A percentile compares a stretch with the other conserved stretches of the same genome.
These are phyloP conservation scores for Globodera rostochiensis DNA, from an alignment of 1,140 invertebrate genomes.

Conservation along the genomic window DNA sequence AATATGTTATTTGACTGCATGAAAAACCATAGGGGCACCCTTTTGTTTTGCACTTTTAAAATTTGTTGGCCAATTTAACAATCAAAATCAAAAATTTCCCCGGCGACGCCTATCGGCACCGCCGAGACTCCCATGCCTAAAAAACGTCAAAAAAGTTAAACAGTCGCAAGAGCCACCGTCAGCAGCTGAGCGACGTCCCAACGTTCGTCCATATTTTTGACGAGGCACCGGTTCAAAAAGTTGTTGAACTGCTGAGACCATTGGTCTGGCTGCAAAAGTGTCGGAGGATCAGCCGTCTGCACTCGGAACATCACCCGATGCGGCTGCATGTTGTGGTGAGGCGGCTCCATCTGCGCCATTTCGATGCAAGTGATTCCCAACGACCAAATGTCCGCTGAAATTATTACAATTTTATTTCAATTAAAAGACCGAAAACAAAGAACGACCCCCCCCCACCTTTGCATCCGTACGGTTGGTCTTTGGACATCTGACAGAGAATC, in stretches of 20 bases:
- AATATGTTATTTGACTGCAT: neutral
- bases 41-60: too few species aligned
- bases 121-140: too few species aligned
- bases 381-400: conserved; percentile 95
- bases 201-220: conserved; percentile 87
- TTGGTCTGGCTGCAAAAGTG: conserved; percentile 81
- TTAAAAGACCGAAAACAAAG: too few species aligned
- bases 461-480: conserved; percentile 97
- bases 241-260: conserved; percentile 80
- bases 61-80: too few species aligned
- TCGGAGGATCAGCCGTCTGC: conserved; percentile 92
- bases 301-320: conserved; percentile 97
- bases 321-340: conserved; percentile 95
- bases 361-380: conserved; percentile 95
- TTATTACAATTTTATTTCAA: neutral
- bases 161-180: conserved; percentile 36
- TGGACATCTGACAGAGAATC: conserved; percentile 95
- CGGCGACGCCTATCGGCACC: too few species aligned
- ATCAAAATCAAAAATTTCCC: too few species aligned
- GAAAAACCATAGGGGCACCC: neutral
- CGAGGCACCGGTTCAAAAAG: conserved; percentile 85
- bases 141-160: too few species aligned
- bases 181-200: conserved; percentile 49
- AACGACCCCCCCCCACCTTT: conserved; percentile 53
- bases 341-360: conserved; percentile 99